phyloP scores from a whole-genome alignment of 1,140 invertebrate species.

The Eupeodes corollae region DNA sequence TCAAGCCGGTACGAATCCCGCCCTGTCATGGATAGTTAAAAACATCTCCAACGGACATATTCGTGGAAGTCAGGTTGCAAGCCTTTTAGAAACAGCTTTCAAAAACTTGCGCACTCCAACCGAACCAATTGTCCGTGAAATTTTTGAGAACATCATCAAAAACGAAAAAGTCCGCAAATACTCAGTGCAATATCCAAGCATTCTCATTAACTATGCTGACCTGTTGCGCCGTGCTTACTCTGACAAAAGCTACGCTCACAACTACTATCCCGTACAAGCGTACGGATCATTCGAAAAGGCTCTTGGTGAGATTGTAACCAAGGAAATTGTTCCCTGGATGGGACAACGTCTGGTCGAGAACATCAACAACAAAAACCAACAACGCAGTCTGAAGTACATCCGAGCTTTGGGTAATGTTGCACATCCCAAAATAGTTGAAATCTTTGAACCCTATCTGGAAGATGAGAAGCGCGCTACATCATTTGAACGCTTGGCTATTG shows the following conservation, averaged over 20 bases:
- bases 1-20: constrained; percentile 52
- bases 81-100: constrained; percentile 41
- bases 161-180: constrained; percentile 43
- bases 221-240: constrained; percentile 49
- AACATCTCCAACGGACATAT: constrained; percentile 49
- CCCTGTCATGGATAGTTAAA: constrained; percentile 46
- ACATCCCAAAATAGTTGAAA: constrained; percentile 45
- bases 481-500: constrained; percentile 50
- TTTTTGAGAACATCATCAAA: constrained; percentile 37
- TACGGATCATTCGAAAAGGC: constrained; percentile 44
- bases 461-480: constrained; percentile 40
- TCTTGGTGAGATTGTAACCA: constrained; percentile 38
- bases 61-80: constrained; percentile 41
- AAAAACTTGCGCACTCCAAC: constrained; percentile 47
- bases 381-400: constrained; percentile 42
- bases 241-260: constrained; percentile 42
- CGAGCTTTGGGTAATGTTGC: constrained; percentile 50
- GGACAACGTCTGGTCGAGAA: constrained; percentile 33
- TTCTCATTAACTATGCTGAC: constrained; percentile 44
- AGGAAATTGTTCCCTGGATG: constrained; percentile 49
- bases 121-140: constrained; percentile 34
- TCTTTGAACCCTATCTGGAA: constrained; percentile 56
- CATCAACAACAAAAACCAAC: constrained; percentile 8
- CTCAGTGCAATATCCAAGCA: constrained; percentile 40
- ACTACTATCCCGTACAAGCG: constrained; percentile 48